Base-by-base conservation (phyloP, 2,888 invertebrate genomes). In the Neelides folsomi region DNA sequence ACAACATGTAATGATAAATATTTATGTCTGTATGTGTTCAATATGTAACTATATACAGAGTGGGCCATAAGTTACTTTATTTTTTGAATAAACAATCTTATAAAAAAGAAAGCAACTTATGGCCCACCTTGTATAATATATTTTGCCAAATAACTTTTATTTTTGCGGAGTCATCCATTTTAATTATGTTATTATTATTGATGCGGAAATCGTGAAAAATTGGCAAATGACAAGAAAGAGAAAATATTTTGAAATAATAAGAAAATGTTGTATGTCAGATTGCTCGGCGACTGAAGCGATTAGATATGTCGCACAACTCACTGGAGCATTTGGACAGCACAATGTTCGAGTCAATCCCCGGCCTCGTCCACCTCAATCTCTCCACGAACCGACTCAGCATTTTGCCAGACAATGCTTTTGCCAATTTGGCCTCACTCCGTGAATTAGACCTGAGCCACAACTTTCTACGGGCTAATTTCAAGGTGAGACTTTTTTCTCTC, bases 311-410 rank as follows among this genome's bases (percentile, higher is more conserved):
- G 0, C 76, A 79, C 59, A 90, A 90, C 69, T 80, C 77, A 59
- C 76, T 92, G 58, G 88, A 89, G 68, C 87, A 86, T 68, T 75
- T 90, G 62, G 89, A 90, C 70, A 83, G 84, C 63, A 86, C 84
- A 56, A 86, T 87, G 72, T 88, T 89, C 67, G 81, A 86, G 40
- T 82, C 83, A 66, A 84, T 83, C 34, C 83, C 86, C 49, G 83
- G 82, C 68, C 72, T 90, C 42, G 78, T 83, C 52, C 79, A 79
- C 63, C 73, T 90, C 52, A 83, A 86, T 72, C 72, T 90, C 66
- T 82, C 83, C 43, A 77, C 78, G 66, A 90, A 90, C 72, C 81
- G 83, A 66, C 75, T 89, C 56, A 84, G 84, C 15, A 84, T 88
- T 58, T 71, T 90, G 59, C 87, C 88, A 2, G 89, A 89, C 71